Evolutionary conservation across 1,140 invertebrate genomes (phyloP).

Genomic region (Drosophila nikananu): DNA sequence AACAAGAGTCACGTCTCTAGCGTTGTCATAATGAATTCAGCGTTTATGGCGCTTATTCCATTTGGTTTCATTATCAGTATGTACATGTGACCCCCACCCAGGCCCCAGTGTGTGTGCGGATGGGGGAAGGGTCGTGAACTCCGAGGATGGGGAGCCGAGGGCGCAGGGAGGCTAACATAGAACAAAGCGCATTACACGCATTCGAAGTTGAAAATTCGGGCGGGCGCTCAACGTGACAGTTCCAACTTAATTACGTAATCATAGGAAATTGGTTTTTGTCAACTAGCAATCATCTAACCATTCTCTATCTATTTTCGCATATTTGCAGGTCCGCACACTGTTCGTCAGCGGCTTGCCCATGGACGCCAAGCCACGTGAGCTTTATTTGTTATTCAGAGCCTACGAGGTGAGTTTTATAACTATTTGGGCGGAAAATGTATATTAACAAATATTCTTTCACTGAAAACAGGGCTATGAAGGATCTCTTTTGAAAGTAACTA

Average conservation of each 20-base stretch:
- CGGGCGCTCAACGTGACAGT: conserved; percentile 56
- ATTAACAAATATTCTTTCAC: conserved; percentile 20
- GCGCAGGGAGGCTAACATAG: conserved; percentile 27
- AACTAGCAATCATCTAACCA: conserved; percentile 30
- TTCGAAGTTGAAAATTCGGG: conserved; percentile 55
- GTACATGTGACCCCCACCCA: conserved; percentile 26
- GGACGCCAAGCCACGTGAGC: conserved; percentile 99
- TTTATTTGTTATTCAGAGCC: conserved; percentile 99
- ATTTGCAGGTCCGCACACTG: conserved; percentile 98
- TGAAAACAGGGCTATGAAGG: conserved; percentile 98
- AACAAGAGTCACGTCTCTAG: conserved; percentile 65
- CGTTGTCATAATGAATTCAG: conserved; percentile 83
- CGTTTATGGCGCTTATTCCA: conserved; percentile 85
- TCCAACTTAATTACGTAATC: conserved; percentile 80
- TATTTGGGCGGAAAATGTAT: background rate
- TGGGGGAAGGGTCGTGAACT: conserved; percentile 47
- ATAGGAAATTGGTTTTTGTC: conserved; percentile 72
- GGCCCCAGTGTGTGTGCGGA: conserved; percentile 26
- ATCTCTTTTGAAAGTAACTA: conserved; percentile 99
- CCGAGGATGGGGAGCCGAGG: conserved; percentile 20
- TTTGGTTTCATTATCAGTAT: conserved; percentile 82
- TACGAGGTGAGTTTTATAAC: conserved; percentile 92
- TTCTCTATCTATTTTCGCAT: conserved; percentile 37
- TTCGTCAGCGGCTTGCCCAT: conserved; percentile 99
- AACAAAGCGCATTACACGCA: conserved; percentile 59